Conservation (phyloP, 2,113 vertebrate genomes). For the Etia nguti region DNA sequence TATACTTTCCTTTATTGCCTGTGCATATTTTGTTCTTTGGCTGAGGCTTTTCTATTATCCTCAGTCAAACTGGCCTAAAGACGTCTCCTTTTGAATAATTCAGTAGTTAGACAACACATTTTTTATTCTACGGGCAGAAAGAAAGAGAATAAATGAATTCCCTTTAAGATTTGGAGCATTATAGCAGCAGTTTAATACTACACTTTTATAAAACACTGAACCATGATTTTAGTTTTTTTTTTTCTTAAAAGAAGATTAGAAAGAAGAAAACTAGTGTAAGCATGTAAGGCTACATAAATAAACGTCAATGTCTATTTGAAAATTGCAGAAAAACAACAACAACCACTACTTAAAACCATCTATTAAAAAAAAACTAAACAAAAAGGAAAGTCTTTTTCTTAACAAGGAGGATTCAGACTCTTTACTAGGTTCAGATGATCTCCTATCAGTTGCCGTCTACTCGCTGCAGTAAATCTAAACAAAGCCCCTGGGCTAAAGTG, state of each 20-base stretch:
- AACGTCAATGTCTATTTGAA: not conserved
- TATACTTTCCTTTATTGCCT: not conserved
- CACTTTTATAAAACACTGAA: not conserved
- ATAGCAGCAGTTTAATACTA: not conserved
- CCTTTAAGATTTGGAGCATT: not conserved
- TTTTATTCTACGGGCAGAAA: not conserved
- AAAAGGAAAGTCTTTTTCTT: not conserved
- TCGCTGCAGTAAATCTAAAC: constrained; percentile 23
- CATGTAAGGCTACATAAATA: not conserved
- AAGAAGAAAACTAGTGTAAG: not conserved
- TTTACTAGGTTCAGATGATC: not conserved
- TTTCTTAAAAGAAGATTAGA: not conserved
- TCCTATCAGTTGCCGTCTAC: not conserved
- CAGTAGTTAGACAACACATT: constrained; percentile 14
- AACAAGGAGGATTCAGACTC: not conserved
- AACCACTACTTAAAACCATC: not conserved
- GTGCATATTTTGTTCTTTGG: not conserved
- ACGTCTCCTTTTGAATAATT: constrained; percentile 52
- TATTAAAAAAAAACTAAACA: not conserved
- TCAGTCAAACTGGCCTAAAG: not conserved
- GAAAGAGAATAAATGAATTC: not conserved
- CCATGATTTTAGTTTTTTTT: fast-evolving
- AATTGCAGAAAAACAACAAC: not conserved
- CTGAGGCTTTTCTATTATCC: not conserved
- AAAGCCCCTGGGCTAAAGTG: constrained; percentile 32